Conservation (phyloP, 2,797 vertebrate species). For the Pteropus rufus region DNA sequence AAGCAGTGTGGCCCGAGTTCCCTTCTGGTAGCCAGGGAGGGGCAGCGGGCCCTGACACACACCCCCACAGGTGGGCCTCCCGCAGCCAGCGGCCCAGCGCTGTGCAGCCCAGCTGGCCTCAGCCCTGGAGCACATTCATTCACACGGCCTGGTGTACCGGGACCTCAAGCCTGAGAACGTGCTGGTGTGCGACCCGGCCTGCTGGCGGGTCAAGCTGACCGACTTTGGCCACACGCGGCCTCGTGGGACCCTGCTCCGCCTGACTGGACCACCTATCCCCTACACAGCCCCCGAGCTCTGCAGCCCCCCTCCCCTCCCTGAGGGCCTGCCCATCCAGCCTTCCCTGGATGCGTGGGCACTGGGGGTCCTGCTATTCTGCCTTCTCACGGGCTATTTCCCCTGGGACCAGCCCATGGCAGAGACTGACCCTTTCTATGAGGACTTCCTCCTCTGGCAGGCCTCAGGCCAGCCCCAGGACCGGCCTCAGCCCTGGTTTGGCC, state of each 20-base stretch:
- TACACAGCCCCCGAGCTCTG: conserved; percentile 92
- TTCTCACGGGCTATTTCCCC: conserved; percentile 95
- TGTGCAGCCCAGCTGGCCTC: conserved; percentile 93
- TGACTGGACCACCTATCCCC: conserved; percentile 85
- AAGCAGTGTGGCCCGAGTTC: fast-evolving
- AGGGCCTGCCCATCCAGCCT: conserved; percentile 88
- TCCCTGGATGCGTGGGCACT: conserved; percentile 95
- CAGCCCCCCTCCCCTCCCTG: conserved; percentile 69
- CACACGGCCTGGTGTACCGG: conserved; percentile 93
- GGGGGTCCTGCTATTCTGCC: conserved; percentile 92
- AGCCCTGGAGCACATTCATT: conserved; percentile 93
- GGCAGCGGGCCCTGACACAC: fast-evolving
- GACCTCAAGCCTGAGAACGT: conserved; percentile 98
- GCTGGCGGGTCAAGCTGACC: conserved; percentile 91
- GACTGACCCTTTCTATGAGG: conserved; percentile 89
- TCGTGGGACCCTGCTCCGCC: conserved; percentile 84
- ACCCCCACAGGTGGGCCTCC: conserved; percentile 86
- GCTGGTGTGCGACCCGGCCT: conserved; percentile 90
- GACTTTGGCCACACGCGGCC: conserved; percentile 92
- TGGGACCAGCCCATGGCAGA: conserved; percentile 89
- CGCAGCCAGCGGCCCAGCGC: conserved; percentile 87
- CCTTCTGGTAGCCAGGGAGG: not conserved
- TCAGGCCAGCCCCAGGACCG: conserved; percentile 79
- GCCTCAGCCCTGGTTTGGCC: conserved; percentile 88
- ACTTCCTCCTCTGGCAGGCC: conserved; percentile 89